Evolutionary conservation across 2,113 vertebrate species (phyloP).

Genomic region (Bombycilla garrulus): DNA sequence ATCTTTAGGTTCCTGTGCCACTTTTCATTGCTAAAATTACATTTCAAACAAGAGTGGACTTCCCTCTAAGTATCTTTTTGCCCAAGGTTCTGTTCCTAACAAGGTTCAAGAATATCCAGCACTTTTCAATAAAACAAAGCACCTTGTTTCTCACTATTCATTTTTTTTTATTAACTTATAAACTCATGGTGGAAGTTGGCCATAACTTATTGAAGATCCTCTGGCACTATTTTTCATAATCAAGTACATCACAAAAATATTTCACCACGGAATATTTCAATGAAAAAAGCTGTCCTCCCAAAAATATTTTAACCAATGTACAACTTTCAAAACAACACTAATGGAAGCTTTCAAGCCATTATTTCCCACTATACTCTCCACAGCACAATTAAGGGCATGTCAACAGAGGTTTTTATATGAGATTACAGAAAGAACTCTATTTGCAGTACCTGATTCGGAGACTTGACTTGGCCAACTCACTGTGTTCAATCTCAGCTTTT

Average conservation of each 20-base stretch:
- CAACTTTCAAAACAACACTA: neutral
- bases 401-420: neutral
- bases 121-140: neutral
- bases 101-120: neutral
- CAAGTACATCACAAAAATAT: neutral
- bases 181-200: neutral
- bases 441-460: slow-evolving; percentile 88
- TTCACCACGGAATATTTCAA: neutral
- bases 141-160: neutral
- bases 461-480: slow-evolving; percentile 92
- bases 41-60: neutral
- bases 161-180: neutral
- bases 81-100: neutral
- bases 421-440: neutral
- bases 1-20: neutral
- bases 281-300: neutral
- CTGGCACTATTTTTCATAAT: neutral
- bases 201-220: neutral
- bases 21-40: neutral
- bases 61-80: neutral
- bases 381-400: neutral
- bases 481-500: slow-evolving; percentile 93
- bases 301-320: neutral
- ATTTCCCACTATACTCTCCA: neutral
- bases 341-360: neutral